These are phyloP conservation scores for Agriopis marginaria DNA, from an alignment of 2,888 invertebrate species.

Conservation along the genomic window DNA sequence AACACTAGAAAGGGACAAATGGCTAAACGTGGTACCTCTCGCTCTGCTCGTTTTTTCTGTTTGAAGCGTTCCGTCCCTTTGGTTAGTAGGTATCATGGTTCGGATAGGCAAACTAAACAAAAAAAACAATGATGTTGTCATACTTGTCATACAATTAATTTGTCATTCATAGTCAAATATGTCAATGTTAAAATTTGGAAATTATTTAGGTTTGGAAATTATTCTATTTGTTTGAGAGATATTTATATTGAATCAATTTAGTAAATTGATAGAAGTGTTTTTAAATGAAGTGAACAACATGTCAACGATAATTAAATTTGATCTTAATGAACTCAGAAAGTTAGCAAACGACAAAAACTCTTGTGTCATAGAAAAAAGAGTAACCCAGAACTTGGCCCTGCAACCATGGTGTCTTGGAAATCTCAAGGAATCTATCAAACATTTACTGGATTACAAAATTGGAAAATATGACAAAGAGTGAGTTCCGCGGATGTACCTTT, in stretches of 20 bases:
- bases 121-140: neutral
- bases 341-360: constrained; percentile 85
- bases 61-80: no score
- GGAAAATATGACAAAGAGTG: constrained; percentile 88
- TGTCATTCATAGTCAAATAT: neutral
- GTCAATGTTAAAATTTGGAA: neutral
- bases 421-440: constrained; percentile 85
- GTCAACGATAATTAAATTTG: constrained; percentile 83
- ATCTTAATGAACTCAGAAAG: constrained; percentile 82
- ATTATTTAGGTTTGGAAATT: neutral
- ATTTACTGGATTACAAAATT: constrained; percentile 86
- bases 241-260: neutral
- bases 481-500: constrained; percentile 53
- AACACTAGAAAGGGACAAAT: no score
- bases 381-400: constrained; percentile 86
- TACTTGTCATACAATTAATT: neutral
- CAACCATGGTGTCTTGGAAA: constrained; percentile 88
- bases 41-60: no score
- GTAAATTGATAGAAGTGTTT: neutral
- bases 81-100: no score
- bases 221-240: neutral
- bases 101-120: no score
- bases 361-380: constrained; percentile 84
- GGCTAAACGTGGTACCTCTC: no score
- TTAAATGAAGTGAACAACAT: constrained; percentile 51